A percentile compares a stretch with the other conserved stretches of the same genome.
Conservation (phyloP, 2,888 invertebrate genomes). For the Laspeyria flexula region DNA sequence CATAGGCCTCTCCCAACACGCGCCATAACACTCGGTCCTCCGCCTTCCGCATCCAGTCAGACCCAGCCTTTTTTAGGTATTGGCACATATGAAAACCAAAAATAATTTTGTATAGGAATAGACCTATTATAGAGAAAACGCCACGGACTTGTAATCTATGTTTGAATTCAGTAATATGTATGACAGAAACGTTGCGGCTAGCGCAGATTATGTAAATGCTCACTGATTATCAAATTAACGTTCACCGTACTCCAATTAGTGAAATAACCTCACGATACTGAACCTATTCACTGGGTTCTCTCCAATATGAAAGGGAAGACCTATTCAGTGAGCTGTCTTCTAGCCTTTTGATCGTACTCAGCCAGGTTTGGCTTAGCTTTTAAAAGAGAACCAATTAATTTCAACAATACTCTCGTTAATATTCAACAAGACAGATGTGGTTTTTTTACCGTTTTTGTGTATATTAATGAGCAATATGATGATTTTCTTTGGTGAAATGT, state of each 20-base stretch:
- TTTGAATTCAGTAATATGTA: no score
- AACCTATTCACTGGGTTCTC: constrained; percentile 53
- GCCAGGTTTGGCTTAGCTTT: constrained; percentile 16
- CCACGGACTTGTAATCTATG: no score
- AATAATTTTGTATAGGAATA: no score
- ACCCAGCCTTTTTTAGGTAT: no score
- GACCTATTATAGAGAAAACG: no score
- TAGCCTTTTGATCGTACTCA: constrained; percentile 28
- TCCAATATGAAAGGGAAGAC: constrained; percentile 38
- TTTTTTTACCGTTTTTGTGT: background rate
- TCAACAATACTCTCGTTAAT: constrained; percentile 13
- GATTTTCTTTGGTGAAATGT: no score
- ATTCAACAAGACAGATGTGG: background rate
- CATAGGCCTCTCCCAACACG: no score
- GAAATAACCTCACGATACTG: constrained; percentile 51
- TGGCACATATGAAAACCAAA: no score
- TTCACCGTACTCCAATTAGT: constrained; percentile 60
- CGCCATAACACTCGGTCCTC: no score
- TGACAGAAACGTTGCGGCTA: constrained; percentile 25
- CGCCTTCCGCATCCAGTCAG: no score
- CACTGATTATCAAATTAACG: constrained; percentile 61
- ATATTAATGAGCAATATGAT: background rate
- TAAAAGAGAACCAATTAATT: constrained; percentile 25
- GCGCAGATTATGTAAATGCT: constrained; percentile 53
- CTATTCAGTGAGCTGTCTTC: constrained; percentile 36